phyloP scores from a whole-genome alignment of 2,888 invertebrate species.

The Choristoneura rosaceana region DNA sequence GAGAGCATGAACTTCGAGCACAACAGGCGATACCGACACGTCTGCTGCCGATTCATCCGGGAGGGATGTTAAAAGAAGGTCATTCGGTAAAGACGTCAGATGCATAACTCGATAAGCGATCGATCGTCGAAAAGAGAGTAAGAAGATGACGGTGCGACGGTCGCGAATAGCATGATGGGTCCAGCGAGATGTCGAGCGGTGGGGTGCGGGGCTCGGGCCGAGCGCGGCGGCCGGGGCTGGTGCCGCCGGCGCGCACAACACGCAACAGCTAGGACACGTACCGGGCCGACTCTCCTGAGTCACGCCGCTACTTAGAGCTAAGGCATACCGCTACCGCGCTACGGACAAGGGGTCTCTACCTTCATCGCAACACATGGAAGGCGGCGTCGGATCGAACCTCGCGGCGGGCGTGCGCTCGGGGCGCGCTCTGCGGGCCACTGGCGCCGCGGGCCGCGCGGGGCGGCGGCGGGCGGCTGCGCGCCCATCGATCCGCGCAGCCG shows the following conservation, averaged over 20 bases:
- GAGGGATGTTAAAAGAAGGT: slow-evolving; percentile 10
- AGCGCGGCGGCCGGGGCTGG: neutral
- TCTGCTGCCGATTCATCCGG: neutral
- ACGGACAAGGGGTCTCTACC: slow-evolving; percentile 74
- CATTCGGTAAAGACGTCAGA: slow-evolving; percentile 28
- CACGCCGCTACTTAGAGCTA: slow-evolving; percentile 75
- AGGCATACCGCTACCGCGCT: slow-evolving; percentile 76
- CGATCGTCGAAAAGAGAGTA: slow-evolving; percentile 17
- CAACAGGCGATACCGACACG: neutral
- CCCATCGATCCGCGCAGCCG: slow-evolving; percentile 37
- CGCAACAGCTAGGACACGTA: slow-evolving; percentile 58
- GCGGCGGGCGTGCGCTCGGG: slow-evolving; percentile 48
- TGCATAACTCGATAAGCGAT: slow-evolving; percentile 29
- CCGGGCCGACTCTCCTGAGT: slow-evolving; percentile 56
- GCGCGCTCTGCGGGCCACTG: slow-evolving; percentile 57
- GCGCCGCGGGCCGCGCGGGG: slow-evolving; percentile 42
- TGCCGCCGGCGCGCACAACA: slow-evolving; percentile 23
- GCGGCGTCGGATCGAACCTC: slow-evolving; percentile 44
- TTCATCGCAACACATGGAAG: slow-evolving; percentile 78
- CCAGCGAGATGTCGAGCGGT: neutral
- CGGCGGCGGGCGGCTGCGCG: slow-evolving; percentile 3
- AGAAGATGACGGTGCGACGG: neutral
- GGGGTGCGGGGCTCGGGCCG: neutral
- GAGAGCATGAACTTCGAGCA: neutral
- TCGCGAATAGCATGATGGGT: neutral